Evolutionary conservation across 2,888 invertebrate species (phyloP).

Genomic region (Myopa testacea): DNA sequence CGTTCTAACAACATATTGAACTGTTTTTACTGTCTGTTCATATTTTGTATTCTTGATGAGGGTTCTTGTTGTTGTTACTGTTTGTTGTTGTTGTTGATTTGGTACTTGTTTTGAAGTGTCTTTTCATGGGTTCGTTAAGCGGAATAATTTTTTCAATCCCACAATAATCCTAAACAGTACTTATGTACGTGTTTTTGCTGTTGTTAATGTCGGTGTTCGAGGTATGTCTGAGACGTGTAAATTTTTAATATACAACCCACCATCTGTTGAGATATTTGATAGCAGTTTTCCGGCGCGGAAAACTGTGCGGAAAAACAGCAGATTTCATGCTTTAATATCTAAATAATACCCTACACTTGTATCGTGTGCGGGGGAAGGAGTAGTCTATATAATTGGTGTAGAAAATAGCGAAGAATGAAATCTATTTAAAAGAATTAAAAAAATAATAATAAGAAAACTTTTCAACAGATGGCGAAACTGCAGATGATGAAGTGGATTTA

Average conservation of each 20-base stretch:
- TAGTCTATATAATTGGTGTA: too few relatives aligned
- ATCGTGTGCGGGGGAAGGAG: too few relatives aligned
- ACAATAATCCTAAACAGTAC: background rate
- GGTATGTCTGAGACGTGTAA: background rate
- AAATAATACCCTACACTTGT: too few relatives aligned
- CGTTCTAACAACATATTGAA: slow-evolving; percentile 5
- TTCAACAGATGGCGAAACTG: too few relatives aligned
- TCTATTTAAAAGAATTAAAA: background rate
- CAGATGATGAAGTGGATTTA: too few relatives aligned
- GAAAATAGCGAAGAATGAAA: background rate
- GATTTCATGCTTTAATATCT: background rate
- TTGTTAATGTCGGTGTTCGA: background rate
- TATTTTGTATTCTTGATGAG: background rate
- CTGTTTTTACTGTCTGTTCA: background rate
- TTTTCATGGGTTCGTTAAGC: slow-evolving; percentile 31
- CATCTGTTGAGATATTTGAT: slow-evolving; percentile 11
- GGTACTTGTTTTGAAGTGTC: slow-evolving; percentile 23
- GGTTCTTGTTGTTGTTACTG: background rate
- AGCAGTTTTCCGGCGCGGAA: background rate
- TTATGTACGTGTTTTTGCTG: background rate
- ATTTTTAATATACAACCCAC: slow-evolving; percentile 10
- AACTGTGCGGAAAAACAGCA: background rate
- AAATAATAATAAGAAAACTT: too few relatives aligned
- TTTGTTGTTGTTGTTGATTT: background rate
- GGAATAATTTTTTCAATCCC: slow-evolving; percentile 21